Evolutionary conservation across 1,140 invertebrate species (phyloP), one percentile per base, ranked within the genome.

Genomic region (Pseudomyrmex flavicornis): DNA sequence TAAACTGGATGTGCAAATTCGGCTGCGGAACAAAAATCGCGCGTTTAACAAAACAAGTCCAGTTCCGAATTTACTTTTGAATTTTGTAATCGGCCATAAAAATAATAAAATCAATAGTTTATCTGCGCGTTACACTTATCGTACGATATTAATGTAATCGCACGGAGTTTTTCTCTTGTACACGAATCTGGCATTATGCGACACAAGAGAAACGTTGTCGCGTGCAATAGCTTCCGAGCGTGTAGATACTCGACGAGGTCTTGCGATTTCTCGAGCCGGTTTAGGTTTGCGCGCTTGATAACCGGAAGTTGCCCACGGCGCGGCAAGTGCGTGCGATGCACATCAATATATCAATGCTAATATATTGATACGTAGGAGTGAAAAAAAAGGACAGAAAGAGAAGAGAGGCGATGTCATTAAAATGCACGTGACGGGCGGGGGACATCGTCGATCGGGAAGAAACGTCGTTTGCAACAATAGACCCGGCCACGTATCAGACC

Each of bases 381-480:
- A n/a, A 70, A 26, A 44, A 52, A 13, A 20, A 61, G 0, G n/a
- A 15, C 13, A 5, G 20, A 48, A 35, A 13, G 15, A n/a, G 48
- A 13, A 72, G 35, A 46, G 35, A 48, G 10, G 15, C 50, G 70
- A 2, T 59, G 72, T 82, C 88, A 92, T 92, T 92, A 90, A 80
- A 76, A 92, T 92, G 90, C 91, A 68, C 66, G 59, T 56, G 63
- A 22, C 20, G 52, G 63, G 82, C 48, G 56, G 26, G 68, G 46
- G 77, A 73, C 84, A 84, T 35, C 85, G 86, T 88, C 89, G 91
- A 91, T 88, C 35, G 35, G 89, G 88, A 74, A 88, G 50, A 84
- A 77, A 83, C 87, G 85, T 68, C 48, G 48, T 69, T 92, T 90
- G 77, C 83, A 35, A 92, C 91, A 90, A 92, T 91, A 87, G 85